Evolutionary conservation across 1,140 invertebrate species (phyloP).

Genomic region (Lordiphosa stackelbergi): DNA sequence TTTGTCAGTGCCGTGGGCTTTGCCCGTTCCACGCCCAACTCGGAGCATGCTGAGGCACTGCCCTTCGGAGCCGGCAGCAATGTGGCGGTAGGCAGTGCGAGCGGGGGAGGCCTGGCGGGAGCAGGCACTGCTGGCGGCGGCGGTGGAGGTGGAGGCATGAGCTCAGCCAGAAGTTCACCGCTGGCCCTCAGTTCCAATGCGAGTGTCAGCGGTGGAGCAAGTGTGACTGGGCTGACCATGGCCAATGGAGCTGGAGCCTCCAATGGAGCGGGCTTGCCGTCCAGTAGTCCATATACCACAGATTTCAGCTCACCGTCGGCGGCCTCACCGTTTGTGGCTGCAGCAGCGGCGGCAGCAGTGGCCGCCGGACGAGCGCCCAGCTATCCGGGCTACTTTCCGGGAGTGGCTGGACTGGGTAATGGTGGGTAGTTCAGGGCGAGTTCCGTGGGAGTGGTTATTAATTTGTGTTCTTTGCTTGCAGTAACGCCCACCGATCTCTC

Average conservation of each 20-base stretch:
- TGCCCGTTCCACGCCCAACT: conserved; percentile 72
- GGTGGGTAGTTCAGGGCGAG: conserved; percentile 40
- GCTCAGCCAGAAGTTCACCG: conserved; percentile 73
- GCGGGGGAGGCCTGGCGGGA: conserved; percentile 45
- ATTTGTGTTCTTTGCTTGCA: conserved; percentile 10
- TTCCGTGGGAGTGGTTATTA: neutral
- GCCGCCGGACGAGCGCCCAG: conserved; percentile 65
- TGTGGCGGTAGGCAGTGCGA: conserved; percentile 43
- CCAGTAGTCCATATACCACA: conserved; percentile 71
- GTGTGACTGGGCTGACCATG: conserved; percentile 53
- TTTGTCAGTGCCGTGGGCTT: conserved; percentile 69
- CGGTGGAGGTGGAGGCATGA: conserved; percentile 59
- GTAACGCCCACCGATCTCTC: conserved; percentile 76
- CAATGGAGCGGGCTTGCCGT: conserved; percentile 66
- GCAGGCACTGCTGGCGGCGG: conserved; percentile 32
- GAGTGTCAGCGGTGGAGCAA: conserved; percentile 62
- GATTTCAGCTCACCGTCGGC: conserved; percentile 71
- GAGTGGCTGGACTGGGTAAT: conserved; percentile 66
- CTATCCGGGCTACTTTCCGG: conserved; percentile 72
- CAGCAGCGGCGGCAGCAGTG: conserved; percentile 66
- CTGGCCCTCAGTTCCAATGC: conserved; percentile 72
- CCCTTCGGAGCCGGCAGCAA: conserved; percentile 49
- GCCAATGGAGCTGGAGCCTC: conserved; percentile 66
- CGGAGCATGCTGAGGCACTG: conserved; percentile 61
- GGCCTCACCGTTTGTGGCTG: conserved; percentile 65